phyloP scores from a whole-genome alignment of 2,113 vertebrate species.

The Ahaetulla prasina region DNA sequence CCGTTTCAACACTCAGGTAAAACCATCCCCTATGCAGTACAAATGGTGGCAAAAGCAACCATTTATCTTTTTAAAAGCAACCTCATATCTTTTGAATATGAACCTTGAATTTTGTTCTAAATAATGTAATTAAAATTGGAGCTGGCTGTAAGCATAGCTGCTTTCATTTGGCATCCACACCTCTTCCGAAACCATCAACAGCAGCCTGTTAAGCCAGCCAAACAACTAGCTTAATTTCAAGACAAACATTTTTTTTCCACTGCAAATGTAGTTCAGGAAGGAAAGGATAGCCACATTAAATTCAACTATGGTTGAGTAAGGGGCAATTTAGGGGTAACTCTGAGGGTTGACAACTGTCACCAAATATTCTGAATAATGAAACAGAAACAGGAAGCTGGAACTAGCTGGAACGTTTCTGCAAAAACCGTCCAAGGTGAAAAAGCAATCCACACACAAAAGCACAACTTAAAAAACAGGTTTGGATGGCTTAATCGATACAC shows the following conservation, averaged over 20 bases:
- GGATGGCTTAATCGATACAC: neutral
- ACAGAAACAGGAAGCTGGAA: neutral
- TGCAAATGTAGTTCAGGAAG: neutral
- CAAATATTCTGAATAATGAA: neutral
- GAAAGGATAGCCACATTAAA: neutral
- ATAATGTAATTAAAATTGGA: neutral
- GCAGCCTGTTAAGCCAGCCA: neutral
- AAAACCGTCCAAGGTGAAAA: neutral
- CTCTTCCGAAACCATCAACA: neutral
- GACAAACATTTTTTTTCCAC: neutral
- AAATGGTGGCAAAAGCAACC: neutral
- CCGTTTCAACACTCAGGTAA: neutral
- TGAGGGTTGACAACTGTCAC: neutral
- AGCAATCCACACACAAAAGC: neutral
- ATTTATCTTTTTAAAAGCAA: no score
- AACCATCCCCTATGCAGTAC: neutral
- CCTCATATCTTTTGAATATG: neutral
- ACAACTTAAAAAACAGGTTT: neutral
- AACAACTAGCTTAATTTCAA: neutral
- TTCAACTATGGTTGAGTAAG: neutral
- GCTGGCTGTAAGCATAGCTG: neutral
- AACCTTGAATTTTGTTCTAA: neutral
- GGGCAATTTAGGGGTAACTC: neutral
- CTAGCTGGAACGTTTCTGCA: neutral
- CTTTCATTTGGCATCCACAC: neutral